A percentile compares a stretch with the other conserved stretches of the same genome.
Evolutionary conservation across 2,888 invertebrate species (phyloP).

Genomic region (Parnassius apollo): DNA sequence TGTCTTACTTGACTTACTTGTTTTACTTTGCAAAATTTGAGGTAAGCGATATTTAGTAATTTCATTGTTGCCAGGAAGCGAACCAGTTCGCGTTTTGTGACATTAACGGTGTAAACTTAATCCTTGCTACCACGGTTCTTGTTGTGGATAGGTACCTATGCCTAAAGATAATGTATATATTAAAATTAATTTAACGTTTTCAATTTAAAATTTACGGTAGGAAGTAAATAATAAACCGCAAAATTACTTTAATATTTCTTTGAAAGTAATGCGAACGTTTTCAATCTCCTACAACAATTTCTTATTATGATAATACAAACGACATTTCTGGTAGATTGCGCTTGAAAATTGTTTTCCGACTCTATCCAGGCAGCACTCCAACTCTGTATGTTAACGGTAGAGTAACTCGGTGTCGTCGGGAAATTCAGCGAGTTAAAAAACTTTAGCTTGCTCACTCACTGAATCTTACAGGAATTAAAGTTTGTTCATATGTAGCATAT

Average conservation of each 20-base stretch:
- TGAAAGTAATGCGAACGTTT: slow-evolving; percentile 26
- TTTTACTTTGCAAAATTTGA: no score
- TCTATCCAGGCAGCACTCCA: slow-evolving; percentile 17
- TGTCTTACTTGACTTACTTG: no score
- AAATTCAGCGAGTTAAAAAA: slow-evolving; percentile 20
- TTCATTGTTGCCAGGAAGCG: no score
- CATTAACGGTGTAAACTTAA: no score
- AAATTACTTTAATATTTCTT: slow-evolving; percentile 11
- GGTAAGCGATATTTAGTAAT: no score
- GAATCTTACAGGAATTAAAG: not conserved
- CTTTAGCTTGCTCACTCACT: slow-evolving; percentile 2
- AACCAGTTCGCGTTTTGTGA: no score
- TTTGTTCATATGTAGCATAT: not conserved
- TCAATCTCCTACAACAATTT: slow-evolving; percentile 30
- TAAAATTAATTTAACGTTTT: no score
- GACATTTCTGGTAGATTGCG: slow-evolving; percentile 34
- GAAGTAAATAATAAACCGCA: slow-evolving; percentile 22
- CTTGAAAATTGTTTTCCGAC: slow-evolving; percentile 34
- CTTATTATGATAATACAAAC: slow-evolving; percentile 31
- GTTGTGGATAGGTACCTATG: no score
- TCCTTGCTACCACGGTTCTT: no score
- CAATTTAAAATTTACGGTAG: not conserved
- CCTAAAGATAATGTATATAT: no score
- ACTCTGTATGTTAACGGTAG: slow-evolving; percentile 11
- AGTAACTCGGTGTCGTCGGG: slow-evolving; percentile 3